phyloP scores from a whole-genome alignment of 2,797 vertebrate genomes.

The Heliangelus exortis region DNA sequence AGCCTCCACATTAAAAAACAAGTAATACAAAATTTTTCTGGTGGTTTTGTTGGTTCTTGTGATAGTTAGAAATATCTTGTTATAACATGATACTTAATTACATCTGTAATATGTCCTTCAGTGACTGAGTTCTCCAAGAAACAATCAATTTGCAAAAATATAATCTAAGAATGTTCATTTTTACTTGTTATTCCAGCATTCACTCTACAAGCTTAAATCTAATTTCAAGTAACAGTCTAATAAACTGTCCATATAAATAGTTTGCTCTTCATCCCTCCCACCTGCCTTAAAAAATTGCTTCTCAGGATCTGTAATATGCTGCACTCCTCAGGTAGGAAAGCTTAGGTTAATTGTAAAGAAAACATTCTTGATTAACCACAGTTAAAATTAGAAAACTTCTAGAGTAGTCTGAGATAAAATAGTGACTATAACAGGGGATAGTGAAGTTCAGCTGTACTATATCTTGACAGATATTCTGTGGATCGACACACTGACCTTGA shows the following conservation, averaged over 20 bases:
- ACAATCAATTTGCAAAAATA: not conserved
- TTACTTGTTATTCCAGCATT: not conserved
- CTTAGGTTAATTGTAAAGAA: not conserved
- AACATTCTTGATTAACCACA: not conserved
- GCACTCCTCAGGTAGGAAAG: not conserved
- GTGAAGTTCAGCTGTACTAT: constrained; percentile 3
- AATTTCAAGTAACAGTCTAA: not conserved
- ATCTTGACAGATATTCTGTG: constrained; percentile 89
- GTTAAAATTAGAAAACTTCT: not conserved
- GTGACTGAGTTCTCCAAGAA: not conserved
- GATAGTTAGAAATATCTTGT: not conserved
- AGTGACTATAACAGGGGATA: not conserved
- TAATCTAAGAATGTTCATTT: not conserved
- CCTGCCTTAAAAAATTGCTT: not conserved
- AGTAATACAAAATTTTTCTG: not conserved
- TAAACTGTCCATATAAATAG: not conserved
- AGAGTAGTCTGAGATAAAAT: not conserved
- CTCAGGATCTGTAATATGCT: not conserved
- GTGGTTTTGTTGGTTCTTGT: not conserved
- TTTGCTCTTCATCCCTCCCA: not conserved
- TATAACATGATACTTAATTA: not conserved
- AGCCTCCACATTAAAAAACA: not conserved
- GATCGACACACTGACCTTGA: constrained; percentile 93
- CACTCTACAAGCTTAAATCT: not conserved
- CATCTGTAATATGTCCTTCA: not conserved